Evolutionary conservation across 2,888 invertebrate species (phyloP), one percentile per base, ranked within the genome.

Genomic region (Cerastis leucographa): DNA sequence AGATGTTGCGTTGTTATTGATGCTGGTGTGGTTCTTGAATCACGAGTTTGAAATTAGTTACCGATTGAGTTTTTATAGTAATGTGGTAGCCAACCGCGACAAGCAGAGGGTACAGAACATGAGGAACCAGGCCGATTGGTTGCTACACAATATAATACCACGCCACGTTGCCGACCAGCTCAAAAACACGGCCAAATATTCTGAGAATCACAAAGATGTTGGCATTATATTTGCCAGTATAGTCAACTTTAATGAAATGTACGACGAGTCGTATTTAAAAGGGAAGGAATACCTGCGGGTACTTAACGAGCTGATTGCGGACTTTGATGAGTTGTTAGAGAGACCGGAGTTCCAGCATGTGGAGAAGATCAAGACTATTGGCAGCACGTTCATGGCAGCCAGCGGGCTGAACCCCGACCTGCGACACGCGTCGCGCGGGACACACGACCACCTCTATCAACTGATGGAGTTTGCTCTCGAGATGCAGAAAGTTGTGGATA

Each of bases 351-450:
- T 98, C 90, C 97, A 97, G 62, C 98, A 98, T 88, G 99, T 99
- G 11, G 99, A 99, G 93, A 99, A 99, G 95, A 99, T 99, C 85
- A 99, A 99, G 95, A 99, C 99, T 0, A 99, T 99, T 81, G 99
- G 99, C 9, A 98, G 99, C 85, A 99, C 99, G 0, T 99, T 99
- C 91, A 99, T 99, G 99, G 99, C 99, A 1, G 99, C 99, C 0
- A 99, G 99, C 79, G 99, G 99, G 0, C 96, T 99, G 76, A 99
- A 99, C 94, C 98, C 99, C 0, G 97, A 97, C 78, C 97, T 98
- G 88, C 97, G 99, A 7, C 97, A 97, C 40, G 96, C 97, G 65
- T 98, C 98, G 85, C 96, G 97, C 40, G 97, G 98, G 85, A 97
- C 98, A 3, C 95, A 98, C 91, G 98, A 98, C 49, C 99, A 99